Conservation (phyloP, 2,888 invertebrate genomes). For the Morinoia aosen region DNA sequence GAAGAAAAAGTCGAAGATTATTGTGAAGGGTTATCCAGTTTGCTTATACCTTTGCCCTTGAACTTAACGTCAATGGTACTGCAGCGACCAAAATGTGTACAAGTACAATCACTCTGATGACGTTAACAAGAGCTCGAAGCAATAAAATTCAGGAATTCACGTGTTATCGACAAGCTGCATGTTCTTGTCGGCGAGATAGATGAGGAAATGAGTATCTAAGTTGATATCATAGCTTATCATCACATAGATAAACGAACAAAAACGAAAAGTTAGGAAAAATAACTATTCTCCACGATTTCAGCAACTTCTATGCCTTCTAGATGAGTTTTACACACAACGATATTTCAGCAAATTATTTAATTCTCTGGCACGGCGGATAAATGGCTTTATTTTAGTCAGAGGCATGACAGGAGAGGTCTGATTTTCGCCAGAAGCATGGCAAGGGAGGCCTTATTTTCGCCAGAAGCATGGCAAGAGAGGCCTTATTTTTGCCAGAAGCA, state of each 20-base stretch:
- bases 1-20: neutral
- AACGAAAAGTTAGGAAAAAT: neutral
- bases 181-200: neutral
- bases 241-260: neutral
- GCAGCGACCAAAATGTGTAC: neutral
- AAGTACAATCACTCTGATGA: neutral
- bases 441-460: neutral
- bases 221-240: neutral
- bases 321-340: neutral
- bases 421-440: neutral
- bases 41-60: neutral
- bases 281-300: neutral
- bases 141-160: neutral
- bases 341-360: neutral
- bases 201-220: neutral
- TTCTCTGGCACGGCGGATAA: neutral
- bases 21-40: neutral
- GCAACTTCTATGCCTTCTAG: neutral
- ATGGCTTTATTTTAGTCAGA: neutral
- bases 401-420: neutral
- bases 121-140: neutral
- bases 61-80: neutral
- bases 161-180: neutral
- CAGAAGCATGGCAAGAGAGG: neutral
- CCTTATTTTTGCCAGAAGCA: neutral